Evolutionary conservation across 2,797 vertebrate genomes (phyloP), one percentile per base, ranked within the genome.

Genomic region (Rhinophrynus dorsalis): DNA sequence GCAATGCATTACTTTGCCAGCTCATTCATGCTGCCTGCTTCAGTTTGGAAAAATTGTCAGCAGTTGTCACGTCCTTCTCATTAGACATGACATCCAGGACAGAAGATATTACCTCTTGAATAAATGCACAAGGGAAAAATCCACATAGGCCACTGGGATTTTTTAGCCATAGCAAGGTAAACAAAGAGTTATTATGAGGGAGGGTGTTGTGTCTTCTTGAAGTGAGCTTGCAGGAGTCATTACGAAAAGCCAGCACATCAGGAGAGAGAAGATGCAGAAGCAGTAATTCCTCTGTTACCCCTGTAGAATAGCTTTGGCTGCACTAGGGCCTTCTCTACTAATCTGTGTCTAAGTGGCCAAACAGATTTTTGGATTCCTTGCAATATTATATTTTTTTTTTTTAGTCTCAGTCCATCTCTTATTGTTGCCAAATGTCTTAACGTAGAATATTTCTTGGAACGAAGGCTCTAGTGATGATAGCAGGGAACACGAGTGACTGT

Each of bases 211-310:
- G n/a, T n/a, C n/a, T n/a, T n/a, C n/a, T n/a, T n/a, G n/a, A n/a
- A n/a, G n/a, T n/a, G n/a, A n/a, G n/a, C n/a, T n/a, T n/a, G n/a
- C n/a, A n/a, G 15, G 40, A 44, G 76, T 18, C 45, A 77, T 61
- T 35, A 48, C 77, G 68, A 70, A 76, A 60, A 76, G 63, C 60
- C 72, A 75, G 79, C 74, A 66, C 66, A 76, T 40, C 24, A 29
- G 68, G 57, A 51, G 67, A 61, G 68, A 75, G 56, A 69, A 17
- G 57, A 74, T 57, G 73, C 78, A 81, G 76, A 76, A 80, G 74
- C 77, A 74, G 58, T 76, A 76, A 80, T 80, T 81, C 80, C 72
- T 68, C 74, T 80, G 70, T 80, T 80, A 79, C 76, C 76, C 69
- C 76, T 78, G 67, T 78, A 80, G 76, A 78, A 79, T 56, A 74